Conservation (phyloP, 2,888 invertebrate species). For the Scaptomyza reducta region DNA sequence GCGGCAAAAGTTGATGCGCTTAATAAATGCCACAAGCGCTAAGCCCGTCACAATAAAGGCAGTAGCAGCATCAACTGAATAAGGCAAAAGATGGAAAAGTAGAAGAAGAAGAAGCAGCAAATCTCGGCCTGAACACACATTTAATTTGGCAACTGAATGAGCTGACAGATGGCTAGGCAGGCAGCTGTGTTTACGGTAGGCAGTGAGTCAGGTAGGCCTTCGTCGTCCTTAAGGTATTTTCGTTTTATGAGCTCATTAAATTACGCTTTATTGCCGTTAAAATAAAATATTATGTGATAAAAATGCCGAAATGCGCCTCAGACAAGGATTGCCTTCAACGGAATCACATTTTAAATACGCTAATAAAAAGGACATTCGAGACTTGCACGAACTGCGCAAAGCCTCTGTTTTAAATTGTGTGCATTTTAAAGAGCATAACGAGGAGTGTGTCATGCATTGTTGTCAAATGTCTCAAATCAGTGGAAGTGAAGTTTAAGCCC, state of each 20-base stretch:
- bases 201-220: conserved; percentile 37
- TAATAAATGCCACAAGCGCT: conserved; percentile 60
- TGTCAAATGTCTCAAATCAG: conserved; percentile 26
- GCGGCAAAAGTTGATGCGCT: conserved; percentile 38
- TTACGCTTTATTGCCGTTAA: conserved; percentile 81
- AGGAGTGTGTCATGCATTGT: conserved; percentile 4
- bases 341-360: conserved; percentile 62
- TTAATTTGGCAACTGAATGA: conserved; percentile 73
- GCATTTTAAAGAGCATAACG: conserved; percentile 11
- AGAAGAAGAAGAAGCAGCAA: conserved; percentile 12
- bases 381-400: conserved; percentile 9
- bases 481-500: conserved; percentile 1
- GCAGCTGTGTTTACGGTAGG: conserved; percentile 5
- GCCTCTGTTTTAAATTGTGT: conserved; percentile 15
- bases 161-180: conserved; percentile 65
- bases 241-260: conserved; percentile 81
- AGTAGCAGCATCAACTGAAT: neutral
- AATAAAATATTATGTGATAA: conserved; percentile 81
- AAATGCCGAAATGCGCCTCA: conserved; percentile 59
- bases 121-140: conserved; percentile 55
- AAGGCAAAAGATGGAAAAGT: neutral
- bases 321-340: conserved; percentile 7
- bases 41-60: conserved; percentile 32
- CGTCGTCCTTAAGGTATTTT: conserved; percentile 69
- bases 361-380: conserved; percentile 50